These are phyloP conservation scores for Mythimna ferrago DNA, from an alignment of 2,888 invertebrate genomes.

Conservation along the genomic window DNA sequence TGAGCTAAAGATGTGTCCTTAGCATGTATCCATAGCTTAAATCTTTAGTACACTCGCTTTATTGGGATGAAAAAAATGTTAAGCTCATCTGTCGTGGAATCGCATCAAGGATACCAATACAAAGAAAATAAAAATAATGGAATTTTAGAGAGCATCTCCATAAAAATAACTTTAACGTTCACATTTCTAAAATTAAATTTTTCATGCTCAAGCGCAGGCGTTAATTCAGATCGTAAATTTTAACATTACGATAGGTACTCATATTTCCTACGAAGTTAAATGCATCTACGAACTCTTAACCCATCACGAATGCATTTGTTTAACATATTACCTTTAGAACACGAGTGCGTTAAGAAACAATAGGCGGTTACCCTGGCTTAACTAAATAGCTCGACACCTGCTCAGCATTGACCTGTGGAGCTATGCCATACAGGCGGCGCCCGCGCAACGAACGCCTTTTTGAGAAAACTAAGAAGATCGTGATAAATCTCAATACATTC, in stretches of 20 bases:
- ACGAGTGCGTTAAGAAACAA: slow-evolving; percentile 47
- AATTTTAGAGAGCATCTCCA: background rate
- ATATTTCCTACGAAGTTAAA: slow-evolving; percentile 41
- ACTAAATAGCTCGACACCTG: slow-evolving; percentile 70
- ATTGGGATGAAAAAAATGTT: too few relatives aligned
- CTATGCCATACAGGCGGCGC: slow-evolving; percentile 52
- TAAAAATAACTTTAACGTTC: slow-evolving; percentile 10
- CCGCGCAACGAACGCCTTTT: slow-evolving; percentile 64
- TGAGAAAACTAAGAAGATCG: slow-evolving; percentile 59
- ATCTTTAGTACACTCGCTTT: too few relatives aligned
- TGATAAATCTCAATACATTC: slow-evolving; percentile 48
- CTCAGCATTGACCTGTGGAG: slow-evolving; percentile 67
- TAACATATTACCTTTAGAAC: slow-evolving; percentile 44
- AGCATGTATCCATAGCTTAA: too few relatives aligned
- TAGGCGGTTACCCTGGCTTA: slow-evolving; percentile 50
- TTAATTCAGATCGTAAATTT: slow-evolving; percentile 41
- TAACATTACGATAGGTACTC: slow-evolving; percentile 21
- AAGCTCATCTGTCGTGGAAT: too few relatives aligned
- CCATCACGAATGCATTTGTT: slow-evolving; percentile 50
- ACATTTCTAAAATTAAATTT: slow-evolving; percentile 23
- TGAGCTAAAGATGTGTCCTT: too few relatives aligned
- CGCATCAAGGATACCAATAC: too few relatives aligned
- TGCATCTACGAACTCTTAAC: slow-evolving; percentile 47
- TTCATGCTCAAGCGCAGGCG: slow-evolving; percentile 23
- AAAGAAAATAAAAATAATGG: background rate